A percentile compares a stretch with the other conserved stretches of the same genome.
Evolutionary conservation across 2,797 vertebrate species (phyloP).

Genomic region (Cygnus olor): DNA sequence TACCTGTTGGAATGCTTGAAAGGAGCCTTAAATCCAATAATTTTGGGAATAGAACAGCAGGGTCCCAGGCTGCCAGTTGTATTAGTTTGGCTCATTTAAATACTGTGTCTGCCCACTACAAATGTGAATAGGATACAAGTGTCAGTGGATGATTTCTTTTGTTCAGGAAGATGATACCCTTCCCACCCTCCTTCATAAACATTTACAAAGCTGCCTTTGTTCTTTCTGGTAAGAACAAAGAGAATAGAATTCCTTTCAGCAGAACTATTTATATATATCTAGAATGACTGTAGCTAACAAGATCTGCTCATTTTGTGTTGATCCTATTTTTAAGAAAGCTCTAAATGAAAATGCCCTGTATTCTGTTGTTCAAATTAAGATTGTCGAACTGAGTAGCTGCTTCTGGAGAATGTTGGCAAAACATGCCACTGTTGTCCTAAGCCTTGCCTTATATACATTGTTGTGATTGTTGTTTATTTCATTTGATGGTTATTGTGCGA

Average conservation of each 20-base stretch:
- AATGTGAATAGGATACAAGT: conserved; percentile 46
- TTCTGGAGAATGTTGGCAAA: conserved; percentile 11
- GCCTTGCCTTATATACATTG: not conserved
- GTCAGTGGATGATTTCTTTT: conserved; percentile 42
- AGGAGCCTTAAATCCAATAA: conserved; percentile 46
- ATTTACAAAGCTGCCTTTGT: conserved; percentile 36
- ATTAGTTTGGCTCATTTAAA: conserved; percentile 25
- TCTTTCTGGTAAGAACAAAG: conserved; percentile 2
- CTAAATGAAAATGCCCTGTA: conserved; percentile 17
- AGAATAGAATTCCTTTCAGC: conserved; percentile 23
- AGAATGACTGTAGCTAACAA: not conserved
- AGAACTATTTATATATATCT: not conserved
- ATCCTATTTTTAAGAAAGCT: not conserved
- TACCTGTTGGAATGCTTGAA: conserved; percentile 41
- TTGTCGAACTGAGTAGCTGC: not conserved
- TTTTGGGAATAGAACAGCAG: conserved; percentile 36
- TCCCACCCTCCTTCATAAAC: not conserved
- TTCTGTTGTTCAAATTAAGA: not conserved
- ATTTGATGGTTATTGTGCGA: not conserved
- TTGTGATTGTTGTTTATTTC: conserved; percentile 24
- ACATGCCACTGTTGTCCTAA: not conserved
- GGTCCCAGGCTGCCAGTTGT: conserved; percentile 24
- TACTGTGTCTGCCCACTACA: not conserved
- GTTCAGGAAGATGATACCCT: conserved; percentile 37
- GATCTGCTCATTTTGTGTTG: conserved; percentile 27